Evolutionary conservation across 2,888 invertebrate species (phyloP).

Genomic region (Cataglyphis albicans): DNA sequence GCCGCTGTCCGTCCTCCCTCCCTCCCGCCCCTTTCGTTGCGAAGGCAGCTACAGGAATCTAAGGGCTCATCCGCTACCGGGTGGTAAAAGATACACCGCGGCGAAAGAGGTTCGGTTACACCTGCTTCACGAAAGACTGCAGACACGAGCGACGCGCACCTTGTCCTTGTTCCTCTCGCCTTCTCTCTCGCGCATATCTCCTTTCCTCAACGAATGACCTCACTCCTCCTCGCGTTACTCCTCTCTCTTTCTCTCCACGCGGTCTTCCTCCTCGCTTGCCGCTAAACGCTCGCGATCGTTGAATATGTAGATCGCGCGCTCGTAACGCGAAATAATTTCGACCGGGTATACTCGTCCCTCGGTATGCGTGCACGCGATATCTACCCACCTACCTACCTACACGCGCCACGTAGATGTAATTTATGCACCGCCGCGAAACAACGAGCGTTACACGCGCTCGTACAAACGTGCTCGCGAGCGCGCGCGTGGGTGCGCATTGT

Average conservation of each 20-base stretch:
- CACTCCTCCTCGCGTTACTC: neutral
- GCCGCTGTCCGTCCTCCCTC: slow-evolving; percentile 71
- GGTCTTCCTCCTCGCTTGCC: slow-evolving; percentile 26
- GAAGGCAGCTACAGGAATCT: slow-evolving; percentile 69
- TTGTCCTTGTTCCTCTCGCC: slow-evolving; percentile 10
- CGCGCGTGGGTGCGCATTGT: slow-evolving; percentile 52
- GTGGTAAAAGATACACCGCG: slow-evolving; percentile 74
- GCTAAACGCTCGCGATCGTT: slow-evolving; percentile 57
- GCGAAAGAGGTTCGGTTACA: slow-evolving; percentile 77
- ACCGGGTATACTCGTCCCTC: slow-evolving; percentile 1
- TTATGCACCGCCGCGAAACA: slow-evolving; percentile 48
- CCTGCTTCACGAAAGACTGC: slow-evolving; percentile 77
- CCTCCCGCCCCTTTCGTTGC: slow-evolving; percentile 22
- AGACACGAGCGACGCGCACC: slow-evolving; percentile 48
- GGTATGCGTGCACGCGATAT: slow-evolving; percentile 17
- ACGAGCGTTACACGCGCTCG: slow-evolving; percentile 29
- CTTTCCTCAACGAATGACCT: slow-evolving; percentile 35
- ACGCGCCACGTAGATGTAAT: slow-evolving; percentile 29
- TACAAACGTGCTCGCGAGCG: slow-evolving; percentile 13
- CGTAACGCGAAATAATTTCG: slow-evolving; percentile 64
- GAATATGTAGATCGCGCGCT: slow-evolving; percentile 71
- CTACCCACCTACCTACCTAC: neutral
- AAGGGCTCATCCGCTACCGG: slow-evolving; percentile 76
- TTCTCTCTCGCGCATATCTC: slow-evolving; percentile 3
- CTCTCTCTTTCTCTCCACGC: slow-evolving; percentile 33